These are phyloP conservation scores for Bruchidius siliquastri DNA, from an alignment of 2,888 invertebrate species.

Conservation along the genomic window DNA sequence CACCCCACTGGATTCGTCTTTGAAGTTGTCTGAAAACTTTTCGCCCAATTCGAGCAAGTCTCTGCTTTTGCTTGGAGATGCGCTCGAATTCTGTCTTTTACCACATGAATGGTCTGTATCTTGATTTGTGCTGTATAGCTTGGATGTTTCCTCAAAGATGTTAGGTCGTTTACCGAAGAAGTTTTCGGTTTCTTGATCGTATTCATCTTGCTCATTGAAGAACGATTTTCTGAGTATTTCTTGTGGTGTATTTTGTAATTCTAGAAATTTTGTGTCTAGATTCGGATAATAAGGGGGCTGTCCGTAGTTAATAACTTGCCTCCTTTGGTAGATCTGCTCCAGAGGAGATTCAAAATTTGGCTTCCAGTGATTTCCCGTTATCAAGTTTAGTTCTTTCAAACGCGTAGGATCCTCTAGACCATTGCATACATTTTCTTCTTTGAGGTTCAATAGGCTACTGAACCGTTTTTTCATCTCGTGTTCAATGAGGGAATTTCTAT, in stretches of 20 bases:
- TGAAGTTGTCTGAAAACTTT: conserved; percentile 29
- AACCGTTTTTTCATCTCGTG: conserved; percentile 37
- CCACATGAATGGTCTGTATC: conserved; percentile 25
- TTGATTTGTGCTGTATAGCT: conserved; percentile 10
- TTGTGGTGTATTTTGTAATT: conserved; percentile 9
- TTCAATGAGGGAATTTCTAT: conserved; percentile 27
- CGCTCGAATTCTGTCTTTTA: conserved; percentile 13
- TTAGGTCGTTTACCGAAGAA: conserved; percentile 20
- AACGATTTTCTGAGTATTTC: conserved; percentile 9
- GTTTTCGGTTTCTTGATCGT: conserved; percentile 19
- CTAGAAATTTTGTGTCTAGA: conserved; percentile 21
- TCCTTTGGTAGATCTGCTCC: conserved; percentile 9
- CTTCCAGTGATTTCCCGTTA: conserved; percentile 18
- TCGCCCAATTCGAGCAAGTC: conserved; percentile 16
- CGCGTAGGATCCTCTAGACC: conserved; percentile 3
- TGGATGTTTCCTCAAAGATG: conserved; percentile 12
- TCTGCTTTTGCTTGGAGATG: neutral
- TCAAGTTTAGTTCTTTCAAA: conserved; percentile 23
- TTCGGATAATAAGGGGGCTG: conserved; percentile 27
- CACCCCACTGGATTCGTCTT: conserved; percentile 18
- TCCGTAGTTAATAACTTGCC: conserved; percentile 7
- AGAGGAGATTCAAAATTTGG: conserved; percentile 14
- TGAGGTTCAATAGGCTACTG: conserved; percentile 31
- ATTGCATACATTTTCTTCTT: conserved; percentile 15
- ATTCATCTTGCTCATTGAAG: conserved; percentile 19